Evolutionary conservation across 1,140 invertebrate species (phyloP).

Genomic region (Drosophila saltans): DNA sequence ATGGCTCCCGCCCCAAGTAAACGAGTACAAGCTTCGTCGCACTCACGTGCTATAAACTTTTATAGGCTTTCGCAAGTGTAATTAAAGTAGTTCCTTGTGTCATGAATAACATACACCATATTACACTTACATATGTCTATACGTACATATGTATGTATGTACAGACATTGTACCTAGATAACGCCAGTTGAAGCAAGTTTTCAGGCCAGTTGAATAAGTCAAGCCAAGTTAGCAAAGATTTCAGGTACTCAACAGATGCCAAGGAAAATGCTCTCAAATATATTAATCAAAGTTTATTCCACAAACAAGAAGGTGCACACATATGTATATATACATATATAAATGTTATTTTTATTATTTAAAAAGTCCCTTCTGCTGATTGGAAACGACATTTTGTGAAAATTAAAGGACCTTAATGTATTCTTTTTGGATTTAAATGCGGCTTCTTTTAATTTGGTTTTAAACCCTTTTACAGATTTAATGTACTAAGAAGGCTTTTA

Average conservation of each 20-base stretch:
- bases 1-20: slow-evolving; percentile 4
- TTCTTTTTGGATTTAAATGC: no score
- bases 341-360: neutral
- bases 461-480: neutral
- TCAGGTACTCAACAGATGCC: slow-evolving; percentile 11
- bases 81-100: slow-evolving; percentile 23
- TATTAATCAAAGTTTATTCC: slow-evolving; percentile 14
- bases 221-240: slow-evolving; percentile 17
- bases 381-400: neutral
- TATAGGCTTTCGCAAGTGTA: slow-evolving; percentile 28
- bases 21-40: slow-evolving; percentile 10
- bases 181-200: slow-evolving; percentile 6
- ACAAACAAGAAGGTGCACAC: neutral
- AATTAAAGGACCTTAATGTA: neutral
- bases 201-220: slow-evolving; percentile 16
- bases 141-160: neutral
- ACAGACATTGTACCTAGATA: neutral
- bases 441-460: neutral
- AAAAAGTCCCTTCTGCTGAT: neutral
- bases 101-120: slow-evolving; percentile 26
- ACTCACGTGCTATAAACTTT: slow-evolving; percentile 29
- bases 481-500: neutral
- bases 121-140: slow-evolving; percentile 9
- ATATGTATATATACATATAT: neutral
- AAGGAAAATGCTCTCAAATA: neutral